Evolutionary conservation across 2,113 vertebrate species (phyloP), one percentile per base, ranked within the genome.

Genomic region (Podarcis raffonei): DNA sequence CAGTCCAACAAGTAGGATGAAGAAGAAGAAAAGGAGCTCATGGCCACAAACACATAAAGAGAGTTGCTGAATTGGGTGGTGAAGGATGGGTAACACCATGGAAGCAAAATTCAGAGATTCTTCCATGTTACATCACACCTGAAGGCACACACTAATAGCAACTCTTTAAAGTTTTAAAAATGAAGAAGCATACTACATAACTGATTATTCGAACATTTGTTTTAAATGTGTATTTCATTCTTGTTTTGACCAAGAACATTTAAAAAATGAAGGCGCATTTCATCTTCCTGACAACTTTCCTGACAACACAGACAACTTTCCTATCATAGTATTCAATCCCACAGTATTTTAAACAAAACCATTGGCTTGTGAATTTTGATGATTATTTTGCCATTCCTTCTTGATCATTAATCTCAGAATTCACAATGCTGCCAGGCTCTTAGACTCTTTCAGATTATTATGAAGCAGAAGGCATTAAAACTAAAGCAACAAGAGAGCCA

Each of bases 401-500:
- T 77, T 77, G 35, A 32, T 77, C 84, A 39, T 42, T 76, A 59
- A 15, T 39, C 77, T 79, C 53, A 15, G 57, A 42, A 48, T 59
- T 83, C 48, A 62, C 69, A 83, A 65, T 72, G 86, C 71, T 74
- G 12, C 83, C 42, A 57, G n/a, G 42, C 27, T 80, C 2, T 86
- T 89, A 48, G 57, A 62, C 62, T 82, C 86, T 48, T 39, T 9
- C 71, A 32, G 37, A 82, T 91, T 65, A 23, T 89, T 92, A 77
- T 42, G 82, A 66, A 86, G 74, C 27, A 37, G 42, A 76, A 88
- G 75, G 23, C 27, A 72, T 91, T 89, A 90, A 92, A 91, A 86
- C 16, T 48, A 39, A 85, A 84, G 5, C 13, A 87, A 89, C 32
- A 0, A 1, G 30, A 78, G 53, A 86, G 30, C 87, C 85, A 81